phyloP scores from a whole-genome alignment of 2,888 invertebrate species.

The Clunio marinus region DNA sequence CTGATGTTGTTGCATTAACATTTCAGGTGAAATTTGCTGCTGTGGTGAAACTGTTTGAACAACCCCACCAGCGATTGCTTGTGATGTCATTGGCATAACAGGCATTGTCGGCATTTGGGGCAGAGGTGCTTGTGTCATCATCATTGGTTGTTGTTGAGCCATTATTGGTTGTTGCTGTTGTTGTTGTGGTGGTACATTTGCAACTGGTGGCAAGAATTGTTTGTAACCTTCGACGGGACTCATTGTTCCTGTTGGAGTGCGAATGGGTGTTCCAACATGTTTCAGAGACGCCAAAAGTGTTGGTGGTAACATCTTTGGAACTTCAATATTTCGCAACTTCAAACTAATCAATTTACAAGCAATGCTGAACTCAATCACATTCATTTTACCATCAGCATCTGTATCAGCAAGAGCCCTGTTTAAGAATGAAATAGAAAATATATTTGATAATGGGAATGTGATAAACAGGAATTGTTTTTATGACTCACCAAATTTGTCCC shows the following conservation, averaged over 20 bases:
- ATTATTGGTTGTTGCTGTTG: constrained; percentile 29
- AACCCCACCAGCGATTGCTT: constrained; percentile 44
- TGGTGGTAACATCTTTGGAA: constrained; percentile 82
- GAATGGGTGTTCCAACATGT: constrained; percentile 49
- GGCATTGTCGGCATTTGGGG: constrained; percentile 42
- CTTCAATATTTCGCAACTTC: constrained; percentile 85
- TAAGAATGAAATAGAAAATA: constrained; percentile 39
- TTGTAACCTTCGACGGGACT: constrained; percentile 44
- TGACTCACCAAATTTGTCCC: constrained; percentile 87
- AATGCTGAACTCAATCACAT: constrained; percentile 93
- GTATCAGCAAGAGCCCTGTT: constrained; percentile 83
- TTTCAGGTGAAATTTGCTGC: constrained; percentile 47
- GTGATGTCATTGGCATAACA: constrained; percentile 52
- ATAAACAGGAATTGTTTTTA: not conserved
- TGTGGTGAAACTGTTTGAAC: constrained; percentile 50
- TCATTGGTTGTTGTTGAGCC: constrained; percentile 42
- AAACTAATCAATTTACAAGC: constrained; percentile 95
- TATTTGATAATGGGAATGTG: not conserved
- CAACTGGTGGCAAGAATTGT: constrained; percentile 39
- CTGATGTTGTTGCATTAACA: constrained; percentile 40
- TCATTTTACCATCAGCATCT: constrained; percentile 94
- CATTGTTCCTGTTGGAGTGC: constrained; percentile 48
- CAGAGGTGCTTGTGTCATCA: constrained; percentile 34
- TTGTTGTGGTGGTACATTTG: not conserved
- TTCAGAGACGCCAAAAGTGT: constrained; percentile 65